Percentiles rank a stretch among this genome's conserved stretches.
Conservation (phyloP, 2,888 invertebrate species). For the Melanchra persicariae region DNA sequence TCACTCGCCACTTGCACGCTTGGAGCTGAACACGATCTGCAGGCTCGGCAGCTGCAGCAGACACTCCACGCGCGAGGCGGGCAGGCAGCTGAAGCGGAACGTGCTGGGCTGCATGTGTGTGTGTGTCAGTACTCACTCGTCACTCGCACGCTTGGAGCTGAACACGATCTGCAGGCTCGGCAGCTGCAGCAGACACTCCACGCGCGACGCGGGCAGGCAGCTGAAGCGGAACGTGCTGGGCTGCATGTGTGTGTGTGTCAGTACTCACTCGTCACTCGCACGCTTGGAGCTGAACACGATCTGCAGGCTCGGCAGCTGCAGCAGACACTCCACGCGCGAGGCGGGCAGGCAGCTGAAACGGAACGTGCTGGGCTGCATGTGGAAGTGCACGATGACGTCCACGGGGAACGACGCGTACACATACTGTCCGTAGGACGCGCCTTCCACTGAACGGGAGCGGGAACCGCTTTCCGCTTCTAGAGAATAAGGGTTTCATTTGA, state of each 20-base stretch:
- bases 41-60: conserved; percentile 98
- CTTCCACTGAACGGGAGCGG: conserved; percentile 80
- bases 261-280: conserved; percentile 93
- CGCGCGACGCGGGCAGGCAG: conserved; percentile 98
- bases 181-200: conserved; percentile 98
- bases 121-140: conserved; percentile 90
- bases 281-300: conserved; percentile 99
- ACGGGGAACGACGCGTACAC: conserved; percentile 99
- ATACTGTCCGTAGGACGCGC: conserved; percentile 93
- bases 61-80: conserved; percentile 98
- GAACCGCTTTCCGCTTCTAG: conserved; percentile 81
- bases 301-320: conserved; percentile 98
- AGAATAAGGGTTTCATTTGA: background rate
- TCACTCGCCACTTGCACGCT: conserved; percentile 95
- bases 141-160: conserved; percentile 97
- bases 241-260: conserved; percentile 92
- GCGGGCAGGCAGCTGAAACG: conserved; percentile 98
- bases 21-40: conserved; percentile 99
- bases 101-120: conserved; percentile 97
- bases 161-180: conserved; percentile 99
- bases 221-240: conserved; percentile 99
- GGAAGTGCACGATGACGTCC: conserved; percentile 99
- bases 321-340: conserved; percentile 98
- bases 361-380: conserved; percentile 99
- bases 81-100: conserved; percentile 98